Conservation (phyloP, 2,113 vertebrate genomes). For the Tapirus terrestris region DNA sequence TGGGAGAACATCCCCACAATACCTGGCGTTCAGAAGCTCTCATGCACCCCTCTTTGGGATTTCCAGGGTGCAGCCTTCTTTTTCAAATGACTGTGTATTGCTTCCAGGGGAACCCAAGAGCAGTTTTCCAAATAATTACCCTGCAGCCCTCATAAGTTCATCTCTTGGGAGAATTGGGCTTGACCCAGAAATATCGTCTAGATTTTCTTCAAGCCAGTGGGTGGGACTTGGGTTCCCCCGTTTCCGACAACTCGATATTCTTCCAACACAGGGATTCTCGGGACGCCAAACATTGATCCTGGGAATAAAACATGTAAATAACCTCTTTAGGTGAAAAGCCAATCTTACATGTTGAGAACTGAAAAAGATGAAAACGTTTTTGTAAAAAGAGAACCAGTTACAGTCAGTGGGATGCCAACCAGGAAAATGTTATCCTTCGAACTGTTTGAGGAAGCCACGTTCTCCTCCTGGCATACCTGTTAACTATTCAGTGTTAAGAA, state of each 20-base stretch:
- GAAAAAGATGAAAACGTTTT: neutral
- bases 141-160: neutral
- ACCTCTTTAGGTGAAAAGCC: neutral
- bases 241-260: neutral
- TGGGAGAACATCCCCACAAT: neutral
- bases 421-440: constrained; percentile 36
- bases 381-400: neutral
- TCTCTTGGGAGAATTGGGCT: neutral
- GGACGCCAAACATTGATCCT: neutral
- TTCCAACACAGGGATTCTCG: neutral
- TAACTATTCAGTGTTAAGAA: neutral
- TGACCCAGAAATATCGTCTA: neutral
- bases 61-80: neutral
- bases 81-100: neutral
- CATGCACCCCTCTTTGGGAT: neutral
- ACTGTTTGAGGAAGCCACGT: neutral
- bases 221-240: neutral
- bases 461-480: neutral
- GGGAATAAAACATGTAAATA: neutral
- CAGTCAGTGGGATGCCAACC: neutral
- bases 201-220: neutral
- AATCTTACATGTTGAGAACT: neutral
- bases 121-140: neutral
- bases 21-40: neutral
- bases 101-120: neutral